Conservation (phyloP, 2,797 vertebrate species). For the Clarias pachynema region DNA sequence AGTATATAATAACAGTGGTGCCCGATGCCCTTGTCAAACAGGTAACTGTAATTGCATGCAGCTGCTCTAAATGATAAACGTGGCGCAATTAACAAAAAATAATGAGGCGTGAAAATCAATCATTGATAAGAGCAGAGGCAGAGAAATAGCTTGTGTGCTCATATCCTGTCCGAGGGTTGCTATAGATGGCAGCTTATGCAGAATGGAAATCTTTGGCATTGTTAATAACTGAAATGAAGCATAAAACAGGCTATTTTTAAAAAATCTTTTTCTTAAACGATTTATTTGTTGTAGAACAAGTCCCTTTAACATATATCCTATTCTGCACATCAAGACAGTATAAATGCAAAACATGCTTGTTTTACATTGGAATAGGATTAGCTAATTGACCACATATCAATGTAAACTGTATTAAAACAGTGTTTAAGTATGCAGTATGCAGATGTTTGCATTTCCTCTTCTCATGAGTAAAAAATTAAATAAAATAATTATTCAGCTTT, state of each 20-base stretch:
- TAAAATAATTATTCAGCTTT: background rate
- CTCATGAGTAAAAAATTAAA: no score
- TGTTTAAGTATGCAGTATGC: background rate
- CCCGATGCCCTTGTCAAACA: slow-evolving; percentile 21
- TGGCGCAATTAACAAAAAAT: slow-evolving; percentile 51
- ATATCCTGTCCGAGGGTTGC: background rate
- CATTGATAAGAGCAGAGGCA: background rate
- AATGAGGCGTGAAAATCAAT: slow-evolving; percentile 23
- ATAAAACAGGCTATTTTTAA: background rate
- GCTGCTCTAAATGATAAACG: slow-evolving; percentile 52
- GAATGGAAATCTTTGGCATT: background rate
- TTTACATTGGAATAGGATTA: background rate
- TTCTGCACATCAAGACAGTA: background rate
- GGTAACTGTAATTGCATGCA: slow-evolving; percentile 55
- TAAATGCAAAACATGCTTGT: slow-evolving; percentile 15
- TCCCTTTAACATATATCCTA: background rate
- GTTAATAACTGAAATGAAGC: background rate
- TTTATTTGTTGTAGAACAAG: background rate
- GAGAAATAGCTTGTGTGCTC: background rate
- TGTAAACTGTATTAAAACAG: slow-evolving; percentile 32
- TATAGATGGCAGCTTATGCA: background rate
- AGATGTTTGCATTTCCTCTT: background rate
- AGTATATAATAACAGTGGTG: no score
- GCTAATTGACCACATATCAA: slow-evolving; percentile 11
- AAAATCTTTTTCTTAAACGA: background rate